Evolutionary conservation across 2,113 vertebrate genomes (phyloP), one percentile per base, ranked within the genome.

Genomic region (Paratilapia polleni): DNA sequence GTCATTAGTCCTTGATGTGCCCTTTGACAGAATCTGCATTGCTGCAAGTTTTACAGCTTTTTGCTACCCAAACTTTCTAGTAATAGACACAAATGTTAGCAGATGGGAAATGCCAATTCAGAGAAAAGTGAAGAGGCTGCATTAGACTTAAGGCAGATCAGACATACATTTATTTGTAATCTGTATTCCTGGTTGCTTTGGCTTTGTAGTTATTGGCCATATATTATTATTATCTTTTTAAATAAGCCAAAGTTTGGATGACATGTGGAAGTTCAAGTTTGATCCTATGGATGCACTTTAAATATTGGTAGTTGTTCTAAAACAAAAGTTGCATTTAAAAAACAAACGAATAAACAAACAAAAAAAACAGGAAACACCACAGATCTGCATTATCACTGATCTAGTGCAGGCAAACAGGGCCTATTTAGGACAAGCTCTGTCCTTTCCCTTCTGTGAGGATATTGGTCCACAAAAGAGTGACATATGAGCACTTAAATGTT

Each of bases 21-120:
- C 68, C 52, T 60, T 26, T 62, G 62, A 75, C 17, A 60, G 31
- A 73, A 73, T 73, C 26, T 54, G 68, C 47, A 54, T 19, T 43
- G 52, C 68, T 73, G 68, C 68, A 73, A 73, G 54, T 61, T 61
- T 60, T 43, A 61, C 28, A 73, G 57, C 56, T 34, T 47, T 78
- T 17, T 20, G 11, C 58, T 31, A 14, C 5, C 24, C 26, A 36
- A 54, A 54, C 12, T 5, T 77, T 34, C 1, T 22, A 68, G 24
- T 13, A 56, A 24, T 74, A 7, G 31, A 31, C 19, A 62, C 36
- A 14, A 24, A n/a, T 54, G 34, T 34, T 59, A 22, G 11, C 38
- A 47, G 56, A 43, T 58, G 22, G 41, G 6, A 41, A 58, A 59
- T 28, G 19, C 12, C 26, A 60, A 11, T 6, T 12, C 24, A 60